These are phyloP conservation scores for Cyclargus thomasi DNA, from an alignment of 1,140 invertebrate species.

Conservation along the genomic window DNA sequence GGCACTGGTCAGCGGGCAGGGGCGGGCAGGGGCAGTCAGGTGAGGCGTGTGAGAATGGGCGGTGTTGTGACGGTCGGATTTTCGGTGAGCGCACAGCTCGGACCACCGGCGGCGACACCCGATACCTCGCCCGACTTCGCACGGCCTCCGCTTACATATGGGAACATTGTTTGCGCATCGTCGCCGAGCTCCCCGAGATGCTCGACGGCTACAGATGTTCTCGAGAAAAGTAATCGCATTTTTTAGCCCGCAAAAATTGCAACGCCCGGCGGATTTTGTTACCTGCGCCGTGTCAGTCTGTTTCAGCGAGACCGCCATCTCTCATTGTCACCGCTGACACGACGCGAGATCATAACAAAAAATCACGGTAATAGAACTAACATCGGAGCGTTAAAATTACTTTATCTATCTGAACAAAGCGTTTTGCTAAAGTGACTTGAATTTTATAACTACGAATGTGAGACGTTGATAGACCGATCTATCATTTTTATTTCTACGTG, in stretches of 20 bases:
- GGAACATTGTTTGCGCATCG: slow-evolving; percentile 1
- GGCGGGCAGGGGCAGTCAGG: neutral
- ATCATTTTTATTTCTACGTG: neutral
- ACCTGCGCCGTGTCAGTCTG: neutral
- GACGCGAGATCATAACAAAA: neutral
- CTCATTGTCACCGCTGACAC: neutral
- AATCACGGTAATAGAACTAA: neutral
- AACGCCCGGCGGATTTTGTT: neutral
- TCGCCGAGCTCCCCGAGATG: neutral
- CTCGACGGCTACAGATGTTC: neutral
- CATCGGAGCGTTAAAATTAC: neutral
- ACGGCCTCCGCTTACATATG: slow-evolving; percentile 23
- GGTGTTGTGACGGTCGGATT: slow-evolving; percentile 3
- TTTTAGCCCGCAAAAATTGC: neutral
- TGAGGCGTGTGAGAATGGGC: neutral
- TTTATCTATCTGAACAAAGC: neutral
- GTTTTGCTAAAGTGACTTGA: neutral
- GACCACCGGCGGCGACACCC: slow-evolving; percentile 15
- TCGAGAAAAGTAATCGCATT: neutral
- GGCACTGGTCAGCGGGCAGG: neutral
- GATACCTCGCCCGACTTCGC: slow-evolving; percentile 17
- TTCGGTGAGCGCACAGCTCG: neutral
- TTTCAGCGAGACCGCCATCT: neutral
- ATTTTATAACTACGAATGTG: no score
- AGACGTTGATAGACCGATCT: neutral